Evolutionary conservation across 2,888 invertebrate genomes (phyloP).

Genomic region (Callinectes sapidus): DNA sequence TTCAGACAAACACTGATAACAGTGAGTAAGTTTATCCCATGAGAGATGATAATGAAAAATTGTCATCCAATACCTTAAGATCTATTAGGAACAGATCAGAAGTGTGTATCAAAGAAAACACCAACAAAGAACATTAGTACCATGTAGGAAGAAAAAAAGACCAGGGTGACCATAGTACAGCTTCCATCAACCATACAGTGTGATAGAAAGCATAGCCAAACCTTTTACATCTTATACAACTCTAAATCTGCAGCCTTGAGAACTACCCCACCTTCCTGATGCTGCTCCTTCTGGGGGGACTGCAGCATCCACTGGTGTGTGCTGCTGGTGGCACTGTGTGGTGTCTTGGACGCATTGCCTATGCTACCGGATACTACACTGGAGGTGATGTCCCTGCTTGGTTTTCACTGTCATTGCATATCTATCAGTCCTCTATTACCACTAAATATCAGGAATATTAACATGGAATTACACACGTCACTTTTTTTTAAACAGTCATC

Average conservation of each 20-base stretch:
- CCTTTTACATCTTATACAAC: not conserved
- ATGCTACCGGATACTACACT: slow-evolving; percentile 77
- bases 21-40: too few species aligned
- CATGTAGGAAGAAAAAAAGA: too few species aligned
- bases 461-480: too few species aligned
- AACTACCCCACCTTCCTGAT: slow-evolving; percentile 75
- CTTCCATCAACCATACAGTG: too few species aligned
- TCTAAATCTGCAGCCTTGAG: slow-evolving; percentile 73
- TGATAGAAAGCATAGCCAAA: not conserved
- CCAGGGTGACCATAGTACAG: too few species aligned
- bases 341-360: slow-evolving; percentile 76
- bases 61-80: too few species aligned
- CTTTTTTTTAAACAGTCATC: not conserved
- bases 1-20: too few species aligned
- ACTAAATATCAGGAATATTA: not conserved
- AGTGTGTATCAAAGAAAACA: too few species aligned
- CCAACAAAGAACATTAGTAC: too few species aligned
- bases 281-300: slow-evolving; percentile 76
- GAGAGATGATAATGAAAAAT: too few species aligned
- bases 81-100: too few species aligned
- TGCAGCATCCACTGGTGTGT: slow-evolving; percentile 76
- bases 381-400: slow-evolving; percentile 74
- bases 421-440: not conserved
- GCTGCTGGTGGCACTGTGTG: slow-evolving; percentile 76
- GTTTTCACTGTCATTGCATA: not conserved